These are phyloP conservation scores for Seriola quinqueradiata DNA, from an alignment of 2,113 vertebrate species.

Conservation along the genomic window DNA sequence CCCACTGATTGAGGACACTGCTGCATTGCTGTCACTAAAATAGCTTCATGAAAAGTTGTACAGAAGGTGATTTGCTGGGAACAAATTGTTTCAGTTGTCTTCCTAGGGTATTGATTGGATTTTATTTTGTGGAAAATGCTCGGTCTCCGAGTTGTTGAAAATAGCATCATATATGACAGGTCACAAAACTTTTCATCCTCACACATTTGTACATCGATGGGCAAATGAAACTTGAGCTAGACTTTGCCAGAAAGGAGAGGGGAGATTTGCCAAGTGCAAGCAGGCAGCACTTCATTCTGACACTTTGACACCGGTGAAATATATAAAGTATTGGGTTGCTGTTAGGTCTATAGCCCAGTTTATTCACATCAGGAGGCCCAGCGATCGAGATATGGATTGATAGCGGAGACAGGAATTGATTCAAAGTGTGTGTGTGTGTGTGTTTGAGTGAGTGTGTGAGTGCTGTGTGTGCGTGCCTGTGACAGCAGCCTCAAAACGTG, in stretches of 20 bases:
- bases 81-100: slow-evolving; percentile 38
- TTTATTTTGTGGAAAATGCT: slow-evolving; percentile 46
- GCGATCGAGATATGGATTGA: slow-evolving; percentile 86
- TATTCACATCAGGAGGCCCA: slow-evolving; percentile 82
- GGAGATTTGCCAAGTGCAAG: slow-evolving; percentile 66
- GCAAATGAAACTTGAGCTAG: slow-evolving; percentile 71
- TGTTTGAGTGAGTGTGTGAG: slow-evolving; percentile 21
- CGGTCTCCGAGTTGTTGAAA: slow-evolving; percentile 50
- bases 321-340: slow-evolving; percentile 82
- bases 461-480: slow-evolving; percentile 36
- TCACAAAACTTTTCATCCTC: slow-evolving; percentile 63
- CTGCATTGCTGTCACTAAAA: slow-evolving; percentile 15
- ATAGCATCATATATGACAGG: slow-evolving; percentile 64
- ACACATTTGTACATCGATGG: slow-evolving; percentile 70
- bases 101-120: slow-evolving; percentile 33
- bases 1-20: slow-evolving; percentile 38
- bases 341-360: slow-evolving; percentile 72
- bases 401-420: slow-evolving; percentile 87
- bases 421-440: slow-evolving; percentile 63
- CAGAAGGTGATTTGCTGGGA: slow-evolving; percentile 22
- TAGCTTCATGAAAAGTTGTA: slow-evolving; percentile 11
- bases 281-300: slow-evolving; percentile 79
- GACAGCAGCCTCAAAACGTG: slow-evolving; percentile 67
- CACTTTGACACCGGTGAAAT: slow-evolving; percentile 81
- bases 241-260: slow-evolving; percentile 63